phyloP scores from a whole-genome alignment of 2,888 invertebrate species.

The Eristalis intricaria region DNA sequence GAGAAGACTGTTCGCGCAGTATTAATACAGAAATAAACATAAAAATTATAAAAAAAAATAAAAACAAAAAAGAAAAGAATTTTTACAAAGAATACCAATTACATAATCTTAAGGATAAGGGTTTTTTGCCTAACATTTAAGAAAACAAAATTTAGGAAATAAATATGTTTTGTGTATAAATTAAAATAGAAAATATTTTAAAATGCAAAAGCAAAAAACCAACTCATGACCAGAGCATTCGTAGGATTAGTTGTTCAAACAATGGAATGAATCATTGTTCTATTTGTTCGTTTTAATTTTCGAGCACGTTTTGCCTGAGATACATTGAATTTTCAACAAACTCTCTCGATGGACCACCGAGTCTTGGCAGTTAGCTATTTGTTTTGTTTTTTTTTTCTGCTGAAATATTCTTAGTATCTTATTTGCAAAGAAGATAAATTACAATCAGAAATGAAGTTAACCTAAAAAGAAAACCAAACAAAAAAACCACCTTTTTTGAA shows the following conservation, averaged over 20 bases:
- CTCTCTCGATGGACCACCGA: background rate
- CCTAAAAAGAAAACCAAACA: constrained; percentile 24
- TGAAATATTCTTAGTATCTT: background rate
- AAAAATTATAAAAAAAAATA: constrained; percentile 30
- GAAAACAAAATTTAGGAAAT: constrained; percentile 36
- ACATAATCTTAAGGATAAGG: constrained; percentile 71
- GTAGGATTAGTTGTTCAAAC: constrained; percentile 19
- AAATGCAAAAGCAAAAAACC: background rate
- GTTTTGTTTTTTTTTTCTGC: constrained; percentile 1
- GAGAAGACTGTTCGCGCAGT: constrained; percentile 78
- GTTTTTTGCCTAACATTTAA: constrained; percentile 67
- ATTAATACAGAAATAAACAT: constrained; percentile 72
- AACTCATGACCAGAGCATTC: constrained; percentile 42
- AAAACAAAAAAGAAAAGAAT: constrained; percentile 45
- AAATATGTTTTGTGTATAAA: constrained; percentile 44
- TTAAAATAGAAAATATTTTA: constrained; percentile 4
- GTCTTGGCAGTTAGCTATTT: background rate
- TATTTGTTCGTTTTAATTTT: background rate
- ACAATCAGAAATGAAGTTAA: constrained; percentile 1
- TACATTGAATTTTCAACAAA: background rate
- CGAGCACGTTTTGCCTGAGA: background rate
- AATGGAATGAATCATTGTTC: background rate
- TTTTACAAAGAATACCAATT: constrained; percentile 72
- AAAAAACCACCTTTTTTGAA: background rate
- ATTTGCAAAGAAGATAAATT: background rate